phyloP scores from a whole-genome alignment of 2,888 invertebrate species.

The Nephrotoma flavescens region DNA sequence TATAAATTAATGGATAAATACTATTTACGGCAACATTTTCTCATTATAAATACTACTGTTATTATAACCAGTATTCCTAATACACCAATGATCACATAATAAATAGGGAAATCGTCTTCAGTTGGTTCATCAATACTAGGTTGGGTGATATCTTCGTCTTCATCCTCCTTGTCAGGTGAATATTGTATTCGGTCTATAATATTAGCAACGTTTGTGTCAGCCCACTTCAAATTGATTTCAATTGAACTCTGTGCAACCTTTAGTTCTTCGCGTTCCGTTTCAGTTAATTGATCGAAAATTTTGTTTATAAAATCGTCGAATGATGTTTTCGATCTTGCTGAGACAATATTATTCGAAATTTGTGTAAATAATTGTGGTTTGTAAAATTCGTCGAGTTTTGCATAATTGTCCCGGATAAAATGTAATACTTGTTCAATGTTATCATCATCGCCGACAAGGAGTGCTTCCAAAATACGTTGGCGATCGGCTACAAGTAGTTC shows the following conservation, averaged over 20 bases:
- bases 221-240: not conserved
- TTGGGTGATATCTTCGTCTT: not conserved
- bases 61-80: not conserved
- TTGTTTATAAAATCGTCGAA: not conserved
- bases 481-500: not conserved
- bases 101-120: not conserved
- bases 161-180: not conserved
- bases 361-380: not conserved
- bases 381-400: not conserved
- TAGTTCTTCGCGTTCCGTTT: not conserved
- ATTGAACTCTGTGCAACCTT: not conserved
- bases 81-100: not conserved
- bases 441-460: not conserved
- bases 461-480: not conserved
- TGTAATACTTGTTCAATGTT: not conserved
- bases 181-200: not conserved
- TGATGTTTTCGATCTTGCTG: not conserved
- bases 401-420: not conserved
- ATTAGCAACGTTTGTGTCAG: not conserved
- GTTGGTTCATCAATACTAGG: not conserved
- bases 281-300: not conserved
- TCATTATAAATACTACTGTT: not conserved
- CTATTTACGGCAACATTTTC: not conserved
- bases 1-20: not conserved
- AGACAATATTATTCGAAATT: not conserved